Conservation (phyloP, 2,797 vertebrate genomes). For the Amniataba percoides region DNA sequence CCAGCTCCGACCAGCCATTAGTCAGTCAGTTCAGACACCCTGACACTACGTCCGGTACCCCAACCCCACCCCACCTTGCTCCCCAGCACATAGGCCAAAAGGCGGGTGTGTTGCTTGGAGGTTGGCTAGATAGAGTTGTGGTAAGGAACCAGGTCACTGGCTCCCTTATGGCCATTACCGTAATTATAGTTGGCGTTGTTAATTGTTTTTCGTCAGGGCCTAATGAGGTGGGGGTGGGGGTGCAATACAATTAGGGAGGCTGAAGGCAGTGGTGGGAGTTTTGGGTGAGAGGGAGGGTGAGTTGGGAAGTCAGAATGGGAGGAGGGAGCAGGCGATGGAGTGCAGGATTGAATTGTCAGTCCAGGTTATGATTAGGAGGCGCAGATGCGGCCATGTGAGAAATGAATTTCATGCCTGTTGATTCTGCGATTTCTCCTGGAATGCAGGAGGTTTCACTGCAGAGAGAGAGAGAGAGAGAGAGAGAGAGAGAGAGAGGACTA, state of each 20-base stretch:
- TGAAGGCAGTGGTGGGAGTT: constrained; percentile 32
- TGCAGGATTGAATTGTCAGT: constrained; percentile 85
- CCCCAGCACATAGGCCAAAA: constrained; percentile 43
- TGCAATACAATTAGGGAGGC: constrained; percentile 63
- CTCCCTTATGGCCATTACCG: constrained; percentile 83
- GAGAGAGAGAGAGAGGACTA: constrained; percentile 15
- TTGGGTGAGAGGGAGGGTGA: constrained; percentile 26
- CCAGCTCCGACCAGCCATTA: constrained; percentile 74
- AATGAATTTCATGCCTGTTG: constrained; percentile 90
- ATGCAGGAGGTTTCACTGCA: constrained; percentile 65
- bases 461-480: constrained; percentile 11
- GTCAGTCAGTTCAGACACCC: constrained; percentile 73
- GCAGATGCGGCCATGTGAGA: constrained; percentile 85
- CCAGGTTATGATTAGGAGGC: constrained; percentile 87
- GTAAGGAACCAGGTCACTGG: constrained; percentile 80
- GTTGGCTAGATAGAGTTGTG: constrained; percentile 36
- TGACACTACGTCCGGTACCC: constrained; percentile 69
- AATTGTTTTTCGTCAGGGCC: constrained; percentile 79
- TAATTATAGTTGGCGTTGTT: constrained; percentile 84
- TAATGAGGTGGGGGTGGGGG: constrained; percentile 72
- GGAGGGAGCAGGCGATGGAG: constrained; percentile 63
- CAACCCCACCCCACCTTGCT: constrained; percentile 35
- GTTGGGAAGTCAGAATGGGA: constrained; percentile 34
- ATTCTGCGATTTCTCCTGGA: constrained; percentile 84
- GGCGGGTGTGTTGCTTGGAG: constrained; percentile 42